A percentile compares a stretch with the other conserved stretches of the same genome.
Conservation (phyloP, 1,140 invertebrate genomes). For the Penaeus chinensis region DNA sequence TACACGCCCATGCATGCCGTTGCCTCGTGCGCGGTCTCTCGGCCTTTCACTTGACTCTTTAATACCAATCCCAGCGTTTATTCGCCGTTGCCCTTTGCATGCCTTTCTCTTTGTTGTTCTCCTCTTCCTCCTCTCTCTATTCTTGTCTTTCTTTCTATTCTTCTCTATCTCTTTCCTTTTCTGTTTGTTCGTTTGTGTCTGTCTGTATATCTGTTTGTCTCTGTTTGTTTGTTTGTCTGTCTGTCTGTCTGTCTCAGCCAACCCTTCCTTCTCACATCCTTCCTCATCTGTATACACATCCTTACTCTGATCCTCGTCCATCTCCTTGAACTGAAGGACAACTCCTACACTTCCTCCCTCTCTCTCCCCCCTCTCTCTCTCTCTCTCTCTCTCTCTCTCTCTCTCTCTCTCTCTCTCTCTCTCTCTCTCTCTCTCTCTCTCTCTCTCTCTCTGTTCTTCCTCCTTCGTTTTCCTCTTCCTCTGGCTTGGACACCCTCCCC, state of each 20-base stretch:
- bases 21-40: too few species aligned
- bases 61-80: too few species aligned
- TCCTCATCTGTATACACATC: neutral
- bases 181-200: neutral
- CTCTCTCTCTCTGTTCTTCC: neutral
- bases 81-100: too few species aligned
- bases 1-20: too few species aligned
- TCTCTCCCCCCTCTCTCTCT: neutral
- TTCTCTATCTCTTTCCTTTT: neutral
- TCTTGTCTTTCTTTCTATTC: neutral
- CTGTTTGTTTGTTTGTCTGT: too few species aligned
- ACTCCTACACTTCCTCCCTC: neutral
- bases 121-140: too few species aligned
- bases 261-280: neutral
- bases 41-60: too few species aligned
- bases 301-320: neutral
- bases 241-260: too few species aligned
- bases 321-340: neutral
- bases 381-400: neutral
- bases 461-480: too few species aligned
- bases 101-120: too few species aligned
- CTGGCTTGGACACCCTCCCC: too few species aligned
- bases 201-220: too few species aligned
- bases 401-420: slow-evolving; percentile 26
- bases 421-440: slow-evolving; percentile 40